Conservation (phyloP, 2,797 vertebrate genomes). For the Chelon auratus region DNA sequence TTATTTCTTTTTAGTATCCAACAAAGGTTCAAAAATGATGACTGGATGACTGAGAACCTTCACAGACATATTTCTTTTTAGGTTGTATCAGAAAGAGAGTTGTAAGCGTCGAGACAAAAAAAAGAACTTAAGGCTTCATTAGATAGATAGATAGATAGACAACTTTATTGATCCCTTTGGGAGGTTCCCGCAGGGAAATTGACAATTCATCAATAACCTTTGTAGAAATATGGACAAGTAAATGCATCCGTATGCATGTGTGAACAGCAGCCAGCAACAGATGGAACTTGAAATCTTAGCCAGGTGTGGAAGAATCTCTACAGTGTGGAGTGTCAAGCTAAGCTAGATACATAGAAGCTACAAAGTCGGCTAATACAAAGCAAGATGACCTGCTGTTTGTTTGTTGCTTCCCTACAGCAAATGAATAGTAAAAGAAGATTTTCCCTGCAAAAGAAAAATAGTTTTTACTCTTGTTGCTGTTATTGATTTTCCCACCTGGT, state of each 20-base stretch:
- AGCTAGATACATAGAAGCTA: background rate
- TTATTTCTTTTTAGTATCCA: too few relatives aligned
- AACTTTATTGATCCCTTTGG: too few relatives aligned
- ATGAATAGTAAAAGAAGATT: background rate
- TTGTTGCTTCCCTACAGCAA: background rate
- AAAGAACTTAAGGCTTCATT: too few relatives aligned
- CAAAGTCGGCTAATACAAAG: background rate
- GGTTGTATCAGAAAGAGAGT: background rate
- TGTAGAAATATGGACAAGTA: background rate
- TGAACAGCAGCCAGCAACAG: background rate
- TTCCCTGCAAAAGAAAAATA: background rate
- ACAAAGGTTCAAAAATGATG: too few relatives aligned
- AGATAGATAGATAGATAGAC: too few relatives aligned
- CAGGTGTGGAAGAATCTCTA: too few relatives aligned
- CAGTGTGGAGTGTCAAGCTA: background rate
- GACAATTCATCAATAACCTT: background rate
- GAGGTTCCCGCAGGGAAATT: too few relatives aligned
- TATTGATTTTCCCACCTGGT: background rate
- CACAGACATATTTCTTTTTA: constrained; percentile 5
- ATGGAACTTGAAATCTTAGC: too few relatives aligned
- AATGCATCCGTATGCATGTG: background rate
- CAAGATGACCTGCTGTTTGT: background rate
- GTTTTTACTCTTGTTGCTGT: background rate
- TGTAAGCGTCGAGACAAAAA: background rate
- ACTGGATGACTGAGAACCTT: too few relatives aligned